phyloP scores from a whole-genome alignment of 2,797 vertebrate genomes.

The Pangasius krempfi region DNA sequence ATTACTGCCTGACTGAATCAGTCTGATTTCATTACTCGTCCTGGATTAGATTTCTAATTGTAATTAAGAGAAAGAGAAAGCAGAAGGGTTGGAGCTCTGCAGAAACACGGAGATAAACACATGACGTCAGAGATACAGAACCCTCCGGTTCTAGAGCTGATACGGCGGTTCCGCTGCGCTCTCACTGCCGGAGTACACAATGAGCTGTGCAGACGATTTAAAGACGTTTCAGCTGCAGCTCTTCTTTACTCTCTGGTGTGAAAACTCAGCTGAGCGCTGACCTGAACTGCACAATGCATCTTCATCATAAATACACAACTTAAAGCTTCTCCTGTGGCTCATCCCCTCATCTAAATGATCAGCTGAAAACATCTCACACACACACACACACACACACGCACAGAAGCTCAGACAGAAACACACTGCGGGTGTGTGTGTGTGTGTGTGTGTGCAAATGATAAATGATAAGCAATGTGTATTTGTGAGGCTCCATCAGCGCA shows the following conservation, averaged over 20 bases:
- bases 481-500: too few species aligned
- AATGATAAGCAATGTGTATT: background rate
- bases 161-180: background rate
- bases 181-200: background rate
- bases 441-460: too few species aligned
- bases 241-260: background rate
- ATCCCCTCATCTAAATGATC: too few species aligned
- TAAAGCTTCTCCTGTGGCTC: background rate
- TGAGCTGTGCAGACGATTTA: background rate
- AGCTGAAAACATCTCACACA: too few species aligned
- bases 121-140: background rate
- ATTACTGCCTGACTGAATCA: constrained; percentile 27
- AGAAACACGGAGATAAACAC: background rate
- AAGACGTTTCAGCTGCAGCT: background rate
- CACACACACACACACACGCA: background rate
- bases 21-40: constrained; percentile 8
- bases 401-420: too few species aligned
- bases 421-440: background rate
- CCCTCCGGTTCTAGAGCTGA: background rate
- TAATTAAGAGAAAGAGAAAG: constrained; percentile 25
- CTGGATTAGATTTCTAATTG: constrained; percentile 24
- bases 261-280: background rate
- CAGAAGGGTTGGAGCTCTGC: background rate
- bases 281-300: too few species aligned
- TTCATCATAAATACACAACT: background rate